These are phyloP conservation scores for Paramormyrops hopkinsi DNA, from an alignment of 2,797 vertebrate genomes.

Conservation along the genomic window DNA sequence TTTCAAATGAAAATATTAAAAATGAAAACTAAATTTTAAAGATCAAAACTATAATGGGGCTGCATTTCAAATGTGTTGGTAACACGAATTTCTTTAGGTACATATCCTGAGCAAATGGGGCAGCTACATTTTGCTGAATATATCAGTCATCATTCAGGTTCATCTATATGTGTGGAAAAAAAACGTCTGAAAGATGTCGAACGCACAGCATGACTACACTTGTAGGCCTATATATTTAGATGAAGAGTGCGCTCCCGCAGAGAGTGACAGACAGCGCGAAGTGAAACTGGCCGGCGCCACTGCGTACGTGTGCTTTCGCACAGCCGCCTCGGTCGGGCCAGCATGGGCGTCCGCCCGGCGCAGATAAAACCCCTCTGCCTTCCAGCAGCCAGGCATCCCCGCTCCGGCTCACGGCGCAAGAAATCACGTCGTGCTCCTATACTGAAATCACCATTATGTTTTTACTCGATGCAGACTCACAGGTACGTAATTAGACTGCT, in stretches of 20 bases:
- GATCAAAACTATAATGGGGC: not conserved
- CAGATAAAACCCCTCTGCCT: not conserved
- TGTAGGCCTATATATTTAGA: not conserved
- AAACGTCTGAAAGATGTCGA: not conserved
- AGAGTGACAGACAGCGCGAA: not conserved
- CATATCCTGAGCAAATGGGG: not conserved
- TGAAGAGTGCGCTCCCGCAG: not conserved
- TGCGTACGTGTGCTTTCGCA: conserved; percentile 31
- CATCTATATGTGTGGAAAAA: not conserved
- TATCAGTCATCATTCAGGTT: not conserved
- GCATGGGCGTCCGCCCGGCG: not conserved
- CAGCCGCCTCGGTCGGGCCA: not conserved
- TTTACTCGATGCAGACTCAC: conserved; percentile 26
- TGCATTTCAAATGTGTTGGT: not conserved
- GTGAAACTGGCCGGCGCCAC: not conserved
- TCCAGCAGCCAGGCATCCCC: not conserved
- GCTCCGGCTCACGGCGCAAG: not conserved
- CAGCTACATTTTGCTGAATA: not conserved
- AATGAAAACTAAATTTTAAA: not conserved
- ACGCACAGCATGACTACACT: not conserved
- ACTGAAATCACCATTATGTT: conserved; percentile 13
- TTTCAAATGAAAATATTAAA: not conserved
- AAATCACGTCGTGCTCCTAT: not conserved
- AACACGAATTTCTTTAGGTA: not conserved
- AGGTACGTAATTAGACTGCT: conserved; percentile 7